These are phyloP conservation scores for Peromyscus maniculatus DNA, from an alignment of 2,113 vertebrate species.

Conservation along the genomic window DNA sequence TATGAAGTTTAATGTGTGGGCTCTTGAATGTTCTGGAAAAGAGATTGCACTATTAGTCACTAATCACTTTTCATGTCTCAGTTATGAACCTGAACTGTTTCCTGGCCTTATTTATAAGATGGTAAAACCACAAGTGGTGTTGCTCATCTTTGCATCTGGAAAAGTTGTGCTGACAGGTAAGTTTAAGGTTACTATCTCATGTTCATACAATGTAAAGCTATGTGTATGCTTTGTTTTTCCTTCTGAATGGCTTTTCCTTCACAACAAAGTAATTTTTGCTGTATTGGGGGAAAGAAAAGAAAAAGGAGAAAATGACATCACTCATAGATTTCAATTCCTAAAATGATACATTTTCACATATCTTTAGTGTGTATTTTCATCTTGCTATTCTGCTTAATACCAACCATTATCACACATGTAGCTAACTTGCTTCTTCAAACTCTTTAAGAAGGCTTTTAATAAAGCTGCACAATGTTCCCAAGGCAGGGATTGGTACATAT, in stretches of 20 bases:
- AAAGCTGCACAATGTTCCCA: not conserved
- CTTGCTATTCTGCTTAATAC: not conserved
- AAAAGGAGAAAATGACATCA: not conserved
- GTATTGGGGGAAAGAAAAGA: not conserved
- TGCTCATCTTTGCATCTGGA: constrained; percentile 98
- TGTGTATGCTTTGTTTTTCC: not conserved
- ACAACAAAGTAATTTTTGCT: not conserved
- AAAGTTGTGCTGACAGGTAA: constrained; percentile 98
- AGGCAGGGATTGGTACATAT: not conserved
- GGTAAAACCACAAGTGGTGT: constrained; percentile 97
- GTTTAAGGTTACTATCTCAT: constrained; percentile 45
- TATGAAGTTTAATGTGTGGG: not conserved
- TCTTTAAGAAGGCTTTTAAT: not conserved
- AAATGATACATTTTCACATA: constrained; percentile 30
- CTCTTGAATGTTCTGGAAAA: constrained; percentile 45
- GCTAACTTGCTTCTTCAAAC: not conserved
- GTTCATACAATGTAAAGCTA: constrained; percentile 1
- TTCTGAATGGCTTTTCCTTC: constrained; percentile 37
- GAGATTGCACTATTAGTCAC: not conserved
- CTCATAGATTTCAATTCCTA: not conserved
- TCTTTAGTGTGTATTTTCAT: not conserved
- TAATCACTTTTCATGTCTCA: constrained; percentile 57
- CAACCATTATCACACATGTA: not conserved
- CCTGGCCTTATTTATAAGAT: constrained; percentile 98
- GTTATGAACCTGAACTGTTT: constrained; percentile 98